A percentile compares a stretch with the other conserved stretches of the same genome.
These are phyloP conservation scores for Gasterosteus aculeatus DNA, from an alignment of 2,113 vertebrate species.

Conservation along the genomic window DNA sequence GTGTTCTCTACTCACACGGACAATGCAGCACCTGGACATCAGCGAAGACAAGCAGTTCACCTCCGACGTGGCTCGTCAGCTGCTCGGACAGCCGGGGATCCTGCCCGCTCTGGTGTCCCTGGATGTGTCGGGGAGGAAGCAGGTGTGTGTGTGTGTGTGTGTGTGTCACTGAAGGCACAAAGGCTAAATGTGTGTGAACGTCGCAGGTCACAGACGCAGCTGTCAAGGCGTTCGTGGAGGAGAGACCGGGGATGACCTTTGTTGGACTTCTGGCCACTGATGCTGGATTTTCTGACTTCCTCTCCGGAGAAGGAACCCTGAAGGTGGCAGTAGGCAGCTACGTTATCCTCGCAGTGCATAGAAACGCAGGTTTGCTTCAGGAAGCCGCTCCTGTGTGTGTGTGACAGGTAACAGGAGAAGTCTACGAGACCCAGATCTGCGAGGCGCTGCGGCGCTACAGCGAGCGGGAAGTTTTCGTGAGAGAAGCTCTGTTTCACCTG, in stretches of 20 bases:
- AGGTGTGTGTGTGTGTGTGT: constrained; percentile 80
- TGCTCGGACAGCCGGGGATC: constrained; percentile 91
- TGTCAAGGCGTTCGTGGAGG: constrained; percentile 90
- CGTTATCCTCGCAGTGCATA: too few relatives aligned
- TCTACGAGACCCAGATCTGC: constrained; percentile 96
- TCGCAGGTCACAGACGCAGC: constrained; percentile 91
- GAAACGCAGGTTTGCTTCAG: background rate
- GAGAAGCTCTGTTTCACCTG: constrained; percentile 97
- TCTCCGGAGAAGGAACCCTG: constrained; percentile 92
- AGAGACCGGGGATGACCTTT: constrained; percentile 96
- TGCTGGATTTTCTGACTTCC: constrained; percentile 94
- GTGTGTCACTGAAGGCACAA: background rate
- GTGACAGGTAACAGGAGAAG: constrained; percentile 94
- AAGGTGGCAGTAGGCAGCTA: constrained; percentile 80
- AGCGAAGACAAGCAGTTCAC: constrained; percentile 99
- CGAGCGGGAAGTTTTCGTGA: constrained; percentile 95
- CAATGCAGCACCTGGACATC: constrained; percentile 91
- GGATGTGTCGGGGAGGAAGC: constrained; percentile 96
- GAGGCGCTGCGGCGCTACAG: constrained; percentile 95
- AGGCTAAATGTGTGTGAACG: background rate
- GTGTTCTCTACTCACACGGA: background rate
- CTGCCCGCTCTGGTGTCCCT: constrained; percentile 91
- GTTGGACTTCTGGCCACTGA: constrained; percentile 95
- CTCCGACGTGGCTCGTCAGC: constrained; percentile 94
- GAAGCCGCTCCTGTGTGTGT: constrained; percentile 32